Evolutionary conservation across 2,888 invertebrate species (phyloP).

Genomic region (Macrosiphum euphorbiae): DNA sequence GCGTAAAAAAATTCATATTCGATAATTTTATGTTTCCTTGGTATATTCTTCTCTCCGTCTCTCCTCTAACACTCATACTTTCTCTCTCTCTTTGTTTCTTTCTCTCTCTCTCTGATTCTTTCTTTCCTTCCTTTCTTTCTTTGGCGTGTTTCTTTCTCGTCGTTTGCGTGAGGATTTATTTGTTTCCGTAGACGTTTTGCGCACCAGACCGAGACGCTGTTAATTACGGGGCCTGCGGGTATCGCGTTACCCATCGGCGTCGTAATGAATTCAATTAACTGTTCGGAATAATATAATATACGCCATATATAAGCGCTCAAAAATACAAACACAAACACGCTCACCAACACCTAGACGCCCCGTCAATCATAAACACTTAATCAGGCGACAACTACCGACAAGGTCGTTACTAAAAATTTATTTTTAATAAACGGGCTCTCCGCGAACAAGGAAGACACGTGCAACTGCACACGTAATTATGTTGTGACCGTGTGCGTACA

Average conservation of each 20-base stretch:
- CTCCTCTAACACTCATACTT: no score
- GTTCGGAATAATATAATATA: constrained; percentile 39
- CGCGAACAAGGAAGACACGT: constrained; percentile 42
- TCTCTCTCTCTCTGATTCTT: not conserved
- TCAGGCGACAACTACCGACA: constrained; percentile 62
- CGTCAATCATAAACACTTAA: constrained; percentile 63
- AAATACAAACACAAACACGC: not conserved
- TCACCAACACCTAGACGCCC: constrained; percentile 55
- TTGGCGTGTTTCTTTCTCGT: not conserved
- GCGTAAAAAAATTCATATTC: constrained; percentile 64
- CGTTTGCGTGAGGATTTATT: constrained; percentile 47
- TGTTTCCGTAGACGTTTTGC: constrained; percentile 55
- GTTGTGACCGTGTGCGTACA: not conserved
- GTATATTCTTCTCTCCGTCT: not conserved
- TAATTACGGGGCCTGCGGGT: constrained; percentile 59
- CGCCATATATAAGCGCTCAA: constrained; percentile 5
- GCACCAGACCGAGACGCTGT: constrained; percentile 58
- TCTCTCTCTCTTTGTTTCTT: not conserved
- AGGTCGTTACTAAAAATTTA: constrained; percentile 62
- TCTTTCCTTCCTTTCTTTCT: constrained; percentile 19
- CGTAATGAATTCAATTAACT: constrained; percentile 64
- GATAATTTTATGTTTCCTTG: constrained; percentile 48
- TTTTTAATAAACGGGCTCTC: constrained; percentile 53
- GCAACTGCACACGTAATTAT: constrained; percentile 24
- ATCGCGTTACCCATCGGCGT: constrained; percentile 60